Conservation (phyloP, 2,888 invertebrate genomes). For the Augiades crinisus region DNA sequence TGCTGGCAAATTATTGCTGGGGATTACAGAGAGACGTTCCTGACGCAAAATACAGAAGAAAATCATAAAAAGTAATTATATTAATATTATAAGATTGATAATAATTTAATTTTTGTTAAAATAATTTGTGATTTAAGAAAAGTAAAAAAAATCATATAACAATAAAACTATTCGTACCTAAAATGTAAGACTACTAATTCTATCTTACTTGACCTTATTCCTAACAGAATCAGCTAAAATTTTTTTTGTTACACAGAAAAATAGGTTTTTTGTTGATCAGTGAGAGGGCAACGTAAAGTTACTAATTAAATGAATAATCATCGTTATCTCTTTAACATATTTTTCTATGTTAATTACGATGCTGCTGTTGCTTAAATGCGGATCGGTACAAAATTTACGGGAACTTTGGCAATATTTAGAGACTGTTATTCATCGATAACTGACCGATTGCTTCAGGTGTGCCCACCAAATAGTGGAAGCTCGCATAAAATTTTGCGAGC, state of each 20-base stretch:
- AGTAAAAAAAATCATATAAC: constrained; percentile 21
- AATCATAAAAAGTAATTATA: constrained; percentile 15
- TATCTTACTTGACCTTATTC: constrained; percentile 26
- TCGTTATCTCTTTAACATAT: too few relatives aligned
- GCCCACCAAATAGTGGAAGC: too few relatives aligned
- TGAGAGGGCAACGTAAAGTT: too few relatives aligned
- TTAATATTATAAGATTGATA: constrained; percentile 19
- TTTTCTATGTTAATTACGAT: too few relatives aligned
- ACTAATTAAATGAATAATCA: too few relatives aligned
- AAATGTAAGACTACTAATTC: constrained; percentile 22
- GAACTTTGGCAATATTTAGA: too few relatives aligned
- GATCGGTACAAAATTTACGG: too few relatives aligned
- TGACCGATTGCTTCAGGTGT: too few relatives aligned
- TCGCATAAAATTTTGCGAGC: too few relatives aligned
- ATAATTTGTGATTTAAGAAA: constrained; percentile 20
- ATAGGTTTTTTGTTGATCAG: not conserved
- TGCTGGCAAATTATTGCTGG: constrained; percentile 17
- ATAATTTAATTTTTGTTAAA: constrained; percentile 25
- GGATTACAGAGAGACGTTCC: too few relatives aligned
- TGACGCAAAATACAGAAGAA: constrained; percentile 10
- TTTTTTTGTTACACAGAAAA: constrained; percentile 10
- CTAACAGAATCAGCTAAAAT: constrained; percentile 5
- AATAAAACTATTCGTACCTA: constrained; percentile 26
- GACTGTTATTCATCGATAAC: too few relatives aligned
- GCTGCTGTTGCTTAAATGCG: too few relatives aligned